A percentile compares a stretch with the other conserved stretches of the same genome.
phyloP scores from a whole-genome alignment of 2,888 invertebrate genomes.

The Cabera pusaria region DNA sequence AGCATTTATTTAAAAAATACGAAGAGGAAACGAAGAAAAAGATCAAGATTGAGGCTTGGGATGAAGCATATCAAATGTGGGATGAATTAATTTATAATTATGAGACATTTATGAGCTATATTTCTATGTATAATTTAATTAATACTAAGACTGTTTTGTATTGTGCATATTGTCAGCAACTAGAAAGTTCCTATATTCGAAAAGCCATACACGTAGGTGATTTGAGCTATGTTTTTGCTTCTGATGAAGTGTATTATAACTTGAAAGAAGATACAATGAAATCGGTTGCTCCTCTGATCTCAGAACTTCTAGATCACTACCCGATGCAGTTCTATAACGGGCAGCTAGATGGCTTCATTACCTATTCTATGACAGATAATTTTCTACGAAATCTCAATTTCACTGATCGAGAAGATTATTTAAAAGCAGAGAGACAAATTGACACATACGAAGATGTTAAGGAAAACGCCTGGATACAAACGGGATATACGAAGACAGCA shows the following conservation, averaged over 20 bases:
- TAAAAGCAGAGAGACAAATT: not conserved
- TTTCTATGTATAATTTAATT: no score
- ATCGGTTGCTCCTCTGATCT: conserved; percentile 9
- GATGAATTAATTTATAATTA: no score
- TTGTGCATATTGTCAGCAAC: no score
- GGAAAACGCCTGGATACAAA: not conserved
- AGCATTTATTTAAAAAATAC: conserved; percentile 80
- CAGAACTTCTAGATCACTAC: conserved; percentile 9
- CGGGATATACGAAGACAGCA: not conserved
- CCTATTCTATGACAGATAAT: conserved; percentile 11
- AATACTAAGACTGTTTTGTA: no score
- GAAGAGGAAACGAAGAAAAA: conserved; percentile 82
- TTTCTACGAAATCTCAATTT: conserved; percentile 1
- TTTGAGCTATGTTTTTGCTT: conserved; percentile 27
- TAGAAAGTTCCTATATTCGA: not conserved
- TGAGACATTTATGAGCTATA: no score
- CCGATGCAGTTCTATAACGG: conserved; percentile 7
- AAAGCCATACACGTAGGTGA: conserved; percentile 15
- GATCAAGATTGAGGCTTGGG: conserved; percentile 85
- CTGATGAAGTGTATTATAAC: not conserved
- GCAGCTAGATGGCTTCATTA: conserved; percentile 2
- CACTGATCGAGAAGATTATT: not conserved
- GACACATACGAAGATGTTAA: no score
- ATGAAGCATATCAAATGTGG: conserved; percentile 43
- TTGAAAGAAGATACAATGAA: conserved; percentile 7